Evolutionary conservation across 2,888 invertebrate genomes (phyloP).

Genomic region (Sesia apiformis): DNA sequence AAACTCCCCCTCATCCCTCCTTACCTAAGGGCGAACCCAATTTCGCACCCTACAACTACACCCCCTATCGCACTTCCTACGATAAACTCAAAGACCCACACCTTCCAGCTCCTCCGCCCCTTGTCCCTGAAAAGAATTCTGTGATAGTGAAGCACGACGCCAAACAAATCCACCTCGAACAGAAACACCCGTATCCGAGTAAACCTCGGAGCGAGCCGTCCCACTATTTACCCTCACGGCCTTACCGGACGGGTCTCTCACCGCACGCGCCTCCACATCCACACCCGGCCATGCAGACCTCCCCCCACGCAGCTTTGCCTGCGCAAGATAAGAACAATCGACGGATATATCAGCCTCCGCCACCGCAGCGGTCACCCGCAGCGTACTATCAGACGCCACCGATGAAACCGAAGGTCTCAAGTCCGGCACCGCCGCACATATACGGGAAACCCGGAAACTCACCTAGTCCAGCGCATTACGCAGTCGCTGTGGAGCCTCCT

Average conservation of each 20-base stretch:
- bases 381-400: conserved; percentile 69
- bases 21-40: conserved; percentile 80
- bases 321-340: conserved; percentile 36
- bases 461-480: conserved; percentile 67
- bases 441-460: conserved; percentile 78
- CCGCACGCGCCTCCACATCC: conserved; percentile 72
- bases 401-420: conserved; percentile 81
- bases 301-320: conserved; percentile 44
- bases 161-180: conserved; percentile 77
- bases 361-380: conserved; percentile 50
- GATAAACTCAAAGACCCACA: conserved; percentile 77
- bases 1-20: conserved; percentile 38
- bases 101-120: conserved; percentile 79
- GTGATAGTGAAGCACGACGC: conserved; percentile 87
- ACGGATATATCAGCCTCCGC: conserved; percentile 56
- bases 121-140: conserved; percentile 82
- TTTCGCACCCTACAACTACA: conserved; percentile 79
- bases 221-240: conserved; percentile 71
- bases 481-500: conserved; percentile 45
- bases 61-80: conserved; percentile 72
- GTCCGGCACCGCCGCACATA: conserved; percentile 84
- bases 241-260: conserved; percentile 62
- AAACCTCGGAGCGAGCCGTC: conserved; percentile 73
- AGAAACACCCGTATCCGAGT: conserved; percentile 73
- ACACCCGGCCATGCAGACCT: conserved; percentile 61